Evolutionary conservation across 2,888 invertebrate species (phyloP).

Genomic region (Tortricodes alternella): DNA sequence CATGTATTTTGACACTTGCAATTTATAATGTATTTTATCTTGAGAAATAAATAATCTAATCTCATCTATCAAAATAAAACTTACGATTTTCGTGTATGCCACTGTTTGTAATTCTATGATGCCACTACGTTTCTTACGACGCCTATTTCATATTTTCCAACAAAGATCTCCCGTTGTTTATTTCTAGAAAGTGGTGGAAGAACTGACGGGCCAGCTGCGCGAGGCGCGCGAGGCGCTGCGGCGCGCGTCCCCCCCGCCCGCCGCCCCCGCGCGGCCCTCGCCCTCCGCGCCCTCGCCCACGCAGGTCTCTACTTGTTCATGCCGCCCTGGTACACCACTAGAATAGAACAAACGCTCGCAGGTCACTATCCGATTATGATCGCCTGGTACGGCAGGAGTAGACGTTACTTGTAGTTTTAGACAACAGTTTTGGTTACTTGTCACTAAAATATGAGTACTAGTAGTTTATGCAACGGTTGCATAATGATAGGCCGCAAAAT

Average conservation of each 20-base stretch:
- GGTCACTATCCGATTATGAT: slow-evolving; percentile 83
- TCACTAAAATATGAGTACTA: too few relatives aligned
- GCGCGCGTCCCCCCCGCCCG: slow-evolving; percentile 51
- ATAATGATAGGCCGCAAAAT: too few relatives aligned
- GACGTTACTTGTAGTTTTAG: neutral
- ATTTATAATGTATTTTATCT: too few relatives aligned
- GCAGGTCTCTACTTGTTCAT: slow-evolving; percentile 83
- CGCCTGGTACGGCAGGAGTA: slow-evolving; percentile 48
- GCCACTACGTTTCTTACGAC: too few relatives aligned
- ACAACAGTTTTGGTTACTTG: neutral
- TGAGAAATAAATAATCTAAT: too few relatives aligned
- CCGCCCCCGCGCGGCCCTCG: slow-evolving; percentile 52
- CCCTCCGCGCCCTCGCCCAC: slow-evolving; percentile 60
- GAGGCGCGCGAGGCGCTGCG: slow-evolving; percentile 88
- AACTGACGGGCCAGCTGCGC: slow-evolving; percentile 89
- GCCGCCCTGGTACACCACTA: slow-evolving; percentile 57
- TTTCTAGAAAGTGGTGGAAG: slow-evolving; percentile 88
- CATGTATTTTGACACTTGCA: too few relatives aligned
- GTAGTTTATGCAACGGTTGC: too few relatives aligned
- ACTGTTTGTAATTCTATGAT: too few relatives aligned
- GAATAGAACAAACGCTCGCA: slow-evolving; percentile 45
- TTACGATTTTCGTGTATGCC: too few relatives aligned
- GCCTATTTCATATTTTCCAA: too few relatives aligned
- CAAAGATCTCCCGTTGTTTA: neutral
- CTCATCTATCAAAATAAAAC: too few relatives aligned